A percentile compares a stretch with the other conserved stretches of the same genome.
Evolutionary conservation across 2,113 vertebrate genomes (phyloP).

Genomic region (Actenoides lindsayi): DNA sequence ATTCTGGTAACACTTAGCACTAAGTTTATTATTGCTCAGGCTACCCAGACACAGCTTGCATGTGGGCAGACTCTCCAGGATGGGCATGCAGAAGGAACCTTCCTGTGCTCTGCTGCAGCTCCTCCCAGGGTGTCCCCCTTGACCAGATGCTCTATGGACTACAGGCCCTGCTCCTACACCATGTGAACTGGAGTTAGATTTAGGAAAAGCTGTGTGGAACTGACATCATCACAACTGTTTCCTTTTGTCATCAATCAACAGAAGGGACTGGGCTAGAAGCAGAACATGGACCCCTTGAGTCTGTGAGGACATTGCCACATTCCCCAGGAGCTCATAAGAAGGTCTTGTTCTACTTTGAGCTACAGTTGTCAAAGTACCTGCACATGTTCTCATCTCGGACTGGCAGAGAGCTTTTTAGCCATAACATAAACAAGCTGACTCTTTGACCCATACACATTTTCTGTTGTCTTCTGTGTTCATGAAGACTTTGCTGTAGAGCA

Average conservation of each 20-base stretch:
- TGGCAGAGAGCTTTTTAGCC: background rate
- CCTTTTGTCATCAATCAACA: background rate
- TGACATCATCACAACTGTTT: accelerated
- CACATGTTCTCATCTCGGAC: background rate
- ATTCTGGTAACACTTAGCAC: background rate
- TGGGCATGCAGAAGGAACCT: background rate
- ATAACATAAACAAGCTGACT: background rate
- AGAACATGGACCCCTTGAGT: accelerated
- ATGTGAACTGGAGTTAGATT: accelerated
- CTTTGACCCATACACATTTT: background rate
- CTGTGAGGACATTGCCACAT: background rate
- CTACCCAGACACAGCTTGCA: background rate
- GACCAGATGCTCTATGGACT: background rate
- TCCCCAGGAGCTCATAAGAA: background rate
- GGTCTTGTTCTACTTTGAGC: background rate
- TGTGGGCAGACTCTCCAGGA: background rate
- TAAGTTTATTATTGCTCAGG: background rate
- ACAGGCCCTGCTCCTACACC: background rate
- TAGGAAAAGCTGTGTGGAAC: background rate
- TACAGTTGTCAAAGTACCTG: background rate
- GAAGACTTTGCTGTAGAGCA: background rate
- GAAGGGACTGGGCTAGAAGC: background rate
- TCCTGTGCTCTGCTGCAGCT: background rate
- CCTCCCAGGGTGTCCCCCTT: background rate
- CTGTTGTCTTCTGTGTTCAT: background rate